Evolutionary conservation across 2,797 vertebrate species (phyloP), one percentile per base, ranked within the genome.

Genomic region (Paramormyrops hopkinsi): DNA sequence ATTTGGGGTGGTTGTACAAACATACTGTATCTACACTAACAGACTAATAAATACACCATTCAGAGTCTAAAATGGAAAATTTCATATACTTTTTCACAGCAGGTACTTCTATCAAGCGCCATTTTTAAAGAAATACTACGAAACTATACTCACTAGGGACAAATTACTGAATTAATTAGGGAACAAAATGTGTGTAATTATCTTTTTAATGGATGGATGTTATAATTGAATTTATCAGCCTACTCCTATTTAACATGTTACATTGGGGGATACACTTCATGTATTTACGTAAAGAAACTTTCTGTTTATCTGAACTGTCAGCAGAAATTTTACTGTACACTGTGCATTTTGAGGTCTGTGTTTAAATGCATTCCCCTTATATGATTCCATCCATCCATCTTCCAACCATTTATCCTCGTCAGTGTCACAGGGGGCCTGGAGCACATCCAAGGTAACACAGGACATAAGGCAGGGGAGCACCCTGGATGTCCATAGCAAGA

Each of bases 101-200:
- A 44, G 41, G 53, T 88, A 8, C 37, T 65, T 62, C 19, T 88
- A 50, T 50, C 11, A 33, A 25, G 50, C 9, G 3, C n/a, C 37
- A 37, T 29, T 53, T 53, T 85, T 41, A 56, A 56, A n/a, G 25
- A 56, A 87, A 87, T 41, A 86, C 48, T 51, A 33, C 2, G 7
- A 53, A 87, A 56, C 29, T 59, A 17, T 25, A 87, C 33, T 59
- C 85, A 56, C 53, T 25, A 87, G 85, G 19, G 51, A 56, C 37
- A 56, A 56, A 41, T 48, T 12, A 85, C n/a, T 85, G 82, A 51
- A 85, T 25, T 48, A 82, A 82, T 82, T 46, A 46, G 76, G 17
- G 76, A 82, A 82, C 51, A 86, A 51, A 86, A 86, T 86, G 48
- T 53, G 51, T 33, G 22, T 86, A 51, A 86, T 86, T 86, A 86